Base-by-base conservation (phyloP, 2,888 invertebrate species). In the Synergus umbraculus region DNA sequence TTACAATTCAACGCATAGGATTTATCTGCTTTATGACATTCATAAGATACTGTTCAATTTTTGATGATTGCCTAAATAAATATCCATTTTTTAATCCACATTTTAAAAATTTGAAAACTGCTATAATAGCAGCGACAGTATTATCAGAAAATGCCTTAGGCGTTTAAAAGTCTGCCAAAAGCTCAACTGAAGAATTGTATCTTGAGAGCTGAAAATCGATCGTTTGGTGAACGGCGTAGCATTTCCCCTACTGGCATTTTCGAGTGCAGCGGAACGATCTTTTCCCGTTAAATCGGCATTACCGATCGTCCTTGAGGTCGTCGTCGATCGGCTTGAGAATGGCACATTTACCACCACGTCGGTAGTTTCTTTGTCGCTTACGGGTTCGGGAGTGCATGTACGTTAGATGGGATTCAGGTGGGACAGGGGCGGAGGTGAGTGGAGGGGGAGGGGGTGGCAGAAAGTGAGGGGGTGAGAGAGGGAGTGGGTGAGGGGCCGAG, bases 261-360 rank as follows among this genome's bases (percentile, higher is more conserved):
- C 69, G 69, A 73, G 49, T 73, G 46, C 83, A 80, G 83, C 82
- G 79, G 83, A 84, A 82, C 80, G 83, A 82, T 84, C 82, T 84
- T 83, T 37, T 84, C 82, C 83, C 84, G 84, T 84, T 84, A 84
- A 84, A 84, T 81, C 81, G 83, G 80, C 83, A 84, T 83, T 83
- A 81, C 82, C 79, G 79, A 83, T 83, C 83, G 84, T 83, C 84
- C 84, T 84, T 84, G 84, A 82, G 83, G 81, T 84, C 84, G 84
- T 83, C 83, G 82, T 29, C 79, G 82, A 84, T 84, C 82, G 80
- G 79, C 80, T 80, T 82, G 22, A 83, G 83, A 84, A 84, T 84
- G 81, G 82, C 82, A 82, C 78, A 79, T 84, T 37, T 83, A 84
- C 82, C 82, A 81, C 78, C 82, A 79, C 82, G 81, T 82, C 81